These are phyloP conservation scores for Lithosia quadra DNA, from an alignment of 2,888 invertebrate genomes.

Conservation along the genomic window DNA sequence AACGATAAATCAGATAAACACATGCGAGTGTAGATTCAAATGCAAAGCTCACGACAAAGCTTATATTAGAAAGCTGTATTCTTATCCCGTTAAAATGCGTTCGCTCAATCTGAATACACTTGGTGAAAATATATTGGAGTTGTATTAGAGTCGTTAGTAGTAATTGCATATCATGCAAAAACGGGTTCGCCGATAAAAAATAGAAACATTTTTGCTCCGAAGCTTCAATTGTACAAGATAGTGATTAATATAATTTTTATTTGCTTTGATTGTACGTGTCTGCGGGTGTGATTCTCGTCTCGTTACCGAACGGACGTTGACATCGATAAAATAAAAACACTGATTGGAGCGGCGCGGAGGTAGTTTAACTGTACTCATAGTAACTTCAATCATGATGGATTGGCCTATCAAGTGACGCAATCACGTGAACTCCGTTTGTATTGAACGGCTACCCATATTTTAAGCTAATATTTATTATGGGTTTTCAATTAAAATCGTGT, in stretches of 20 bases:
- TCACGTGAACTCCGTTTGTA: constrained; percentile 50
- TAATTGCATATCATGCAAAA: constrained; percentile 81
- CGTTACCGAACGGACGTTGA: constrained; percentile 72
- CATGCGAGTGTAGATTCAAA: constrained; percentile 55
- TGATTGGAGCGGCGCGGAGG: constrained; percentile 67
- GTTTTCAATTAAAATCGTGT: constrained; percentile 69
- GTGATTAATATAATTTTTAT: constrained; percentile 80
- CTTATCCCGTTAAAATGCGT: constrained; percentile 71
- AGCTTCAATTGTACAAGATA: constrained; percentile 62
- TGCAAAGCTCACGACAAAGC: constrained; percentile 69
- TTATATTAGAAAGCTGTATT: constrained; percentile 78
- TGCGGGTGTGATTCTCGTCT: constrained; percentile 58
- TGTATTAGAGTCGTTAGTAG: constrained; percentile 72
- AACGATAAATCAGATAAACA: constrained; percentile 72
- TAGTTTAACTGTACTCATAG: constrained; percentile 68
- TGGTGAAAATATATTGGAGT: constrained; percentile 69
- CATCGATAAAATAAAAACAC: constrained; percentile 66
- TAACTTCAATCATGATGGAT: constrained; percentile 73
- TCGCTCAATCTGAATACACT: constrained; percentile 55
- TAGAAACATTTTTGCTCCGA: constrained; percentile 66
- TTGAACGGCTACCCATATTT: constrained; percentile 70
- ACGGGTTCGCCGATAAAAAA: constrained; percentile 60
- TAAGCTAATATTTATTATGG: constrained; percentile 71
- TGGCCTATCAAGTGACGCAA: constrained; percentile 62
- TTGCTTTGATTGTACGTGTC: constrained; percentile 73